These are phyloP conservation scores for Pogonognathellus flavescens DNA, from an alignment of 1,140 invertebrate genomes.

Conservation along the genomic window DNA sequence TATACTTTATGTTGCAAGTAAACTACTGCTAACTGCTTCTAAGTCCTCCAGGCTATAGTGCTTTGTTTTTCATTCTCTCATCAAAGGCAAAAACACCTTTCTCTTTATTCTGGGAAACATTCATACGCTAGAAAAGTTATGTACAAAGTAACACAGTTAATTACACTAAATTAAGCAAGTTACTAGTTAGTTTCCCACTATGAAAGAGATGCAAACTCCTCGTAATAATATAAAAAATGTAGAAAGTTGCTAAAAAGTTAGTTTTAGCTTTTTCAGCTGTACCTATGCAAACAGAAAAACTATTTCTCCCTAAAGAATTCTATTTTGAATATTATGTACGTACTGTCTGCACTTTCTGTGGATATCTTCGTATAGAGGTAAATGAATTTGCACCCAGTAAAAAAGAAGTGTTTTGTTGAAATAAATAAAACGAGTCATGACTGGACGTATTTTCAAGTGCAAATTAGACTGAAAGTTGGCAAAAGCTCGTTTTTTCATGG, in stretches of 20 bases:
- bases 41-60: not conserved
- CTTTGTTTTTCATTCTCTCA: constrained; percentile 22
- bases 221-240: not conserved
- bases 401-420: not conserved
- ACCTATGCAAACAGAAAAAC: not conserved
- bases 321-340: not conserved
- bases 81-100: constrained; percentile 20
- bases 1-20: not conserved
- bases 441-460: not conserved
- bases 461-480: constrained; percentile 11
- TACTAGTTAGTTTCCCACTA: not conserved
- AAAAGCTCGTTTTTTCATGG: not conserved
- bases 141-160: constrained; percentile 12
- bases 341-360: not conserved
- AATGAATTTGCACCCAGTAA: constrained; percentile 23
- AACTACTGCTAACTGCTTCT: not conserved
- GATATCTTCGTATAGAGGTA: not conserved
- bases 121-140: not conserved
- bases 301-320: constrained; percentile 17
- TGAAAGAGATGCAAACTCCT: constrained; percentile 3
- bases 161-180: constrained; percentile 20
- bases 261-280: not conserved
- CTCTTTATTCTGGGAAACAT: not conserved
- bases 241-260: constrained; percentile 1
- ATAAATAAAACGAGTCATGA: not conserved